Percentiles rank a stretch among this genome's conserved stretches.
phyloP scores from a whole-genome alignment of 2,113 vertebrate species.

The Pollimyrus isidori region DNA sequence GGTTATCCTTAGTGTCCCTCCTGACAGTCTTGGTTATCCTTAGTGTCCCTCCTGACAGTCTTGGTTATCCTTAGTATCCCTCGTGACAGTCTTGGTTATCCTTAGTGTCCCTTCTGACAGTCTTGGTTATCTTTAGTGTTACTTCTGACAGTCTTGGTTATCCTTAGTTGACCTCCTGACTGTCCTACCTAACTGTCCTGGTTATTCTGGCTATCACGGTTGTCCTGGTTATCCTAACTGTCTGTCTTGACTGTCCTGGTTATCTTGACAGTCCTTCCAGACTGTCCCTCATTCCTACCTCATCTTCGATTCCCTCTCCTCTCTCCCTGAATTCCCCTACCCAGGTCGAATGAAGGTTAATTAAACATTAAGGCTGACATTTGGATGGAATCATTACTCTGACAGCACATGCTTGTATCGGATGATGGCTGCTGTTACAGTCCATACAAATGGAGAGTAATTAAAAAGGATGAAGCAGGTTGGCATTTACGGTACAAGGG shows the following conservation, averaged over 20 bases:
- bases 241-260: background rate
- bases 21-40: background rate
- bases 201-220: background rate
- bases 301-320: background rate
- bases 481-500: background rate
- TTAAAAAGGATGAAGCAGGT: background rate
- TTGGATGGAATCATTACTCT: background rate
- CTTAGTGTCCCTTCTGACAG: background rate
- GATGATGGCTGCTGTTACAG: background rate
- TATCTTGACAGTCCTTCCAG: background rate
- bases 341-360: constrained; percentile 5
- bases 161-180: background rate
- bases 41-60: too few species aligned
- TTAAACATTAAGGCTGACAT: constrained; percentile 8
- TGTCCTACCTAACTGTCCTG: background rate
- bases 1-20: too few species aligned
- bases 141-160: background rate
- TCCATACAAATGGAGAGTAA: background rate
- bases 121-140: background rate
- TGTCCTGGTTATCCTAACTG: background rate
- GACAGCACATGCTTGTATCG: background rate
- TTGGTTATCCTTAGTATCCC: background rate
- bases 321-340: background rate
- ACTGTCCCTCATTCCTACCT: background rate
- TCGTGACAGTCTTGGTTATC: background rate